A percentile compares a stretch with the other conserved stretches of the same genome.
These are phyloP conservation scores for Calameuta idolon DNA, from an alignment of 2,888 invertebrate genomes.

Conservation along the genomic window DNA sequence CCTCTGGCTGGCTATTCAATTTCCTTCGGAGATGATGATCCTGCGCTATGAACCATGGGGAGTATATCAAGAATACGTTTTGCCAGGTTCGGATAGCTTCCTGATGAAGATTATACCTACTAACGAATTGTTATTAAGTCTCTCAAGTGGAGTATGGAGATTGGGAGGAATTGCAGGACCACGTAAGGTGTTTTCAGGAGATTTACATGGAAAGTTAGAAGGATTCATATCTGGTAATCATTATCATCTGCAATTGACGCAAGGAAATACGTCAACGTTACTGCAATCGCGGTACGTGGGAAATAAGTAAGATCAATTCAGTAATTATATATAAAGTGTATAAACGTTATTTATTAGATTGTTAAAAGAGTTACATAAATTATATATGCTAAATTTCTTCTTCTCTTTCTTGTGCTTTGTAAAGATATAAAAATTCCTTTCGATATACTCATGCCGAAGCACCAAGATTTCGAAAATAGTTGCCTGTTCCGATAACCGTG, in stretches of 20 bases:
- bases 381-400: background rate
- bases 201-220: slow-evolving; percentile 33
- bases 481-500: slow-evolving; percentile 4
- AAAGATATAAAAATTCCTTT: background rate
- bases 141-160: slow-evolving; percentile 54
- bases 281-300: slow-evolving; percentile 45
- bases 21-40: slow-evolving; percentile 40
- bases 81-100: slow-evolving; percentile 37
- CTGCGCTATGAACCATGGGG: slow-evolving; percentile 43
- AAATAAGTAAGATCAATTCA: slow-evolving; percentile 24
- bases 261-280: slow-evolving; percentile 30
- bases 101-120: slow-evolving; percentile 29
- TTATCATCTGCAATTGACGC: slow-evolving; percentile 39
- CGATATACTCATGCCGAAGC: background rate
- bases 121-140: slow-evolving; percentile 45
- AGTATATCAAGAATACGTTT: slow-evolving; percentile 34
- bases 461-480: slow-evolving; percentile 5
- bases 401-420: background rate
- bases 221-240: slow-evolving; percentile 28
- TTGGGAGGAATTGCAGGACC: slow-evolving; percentile 48
- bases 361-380: background rate
- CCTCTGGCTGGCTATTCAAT: slow-evolving; percentile 47
- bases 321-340: slow-evolving; percentile 3
- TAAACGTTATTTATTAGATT: background rate
- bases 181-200: slow-evolving; percentile 30